Percentiles rank a stretch among this genome's conserved stretches.
Conservation (phyloP, 2,113 vertebrate genomes). For the Tachysurus fulvidraco region DNA sequence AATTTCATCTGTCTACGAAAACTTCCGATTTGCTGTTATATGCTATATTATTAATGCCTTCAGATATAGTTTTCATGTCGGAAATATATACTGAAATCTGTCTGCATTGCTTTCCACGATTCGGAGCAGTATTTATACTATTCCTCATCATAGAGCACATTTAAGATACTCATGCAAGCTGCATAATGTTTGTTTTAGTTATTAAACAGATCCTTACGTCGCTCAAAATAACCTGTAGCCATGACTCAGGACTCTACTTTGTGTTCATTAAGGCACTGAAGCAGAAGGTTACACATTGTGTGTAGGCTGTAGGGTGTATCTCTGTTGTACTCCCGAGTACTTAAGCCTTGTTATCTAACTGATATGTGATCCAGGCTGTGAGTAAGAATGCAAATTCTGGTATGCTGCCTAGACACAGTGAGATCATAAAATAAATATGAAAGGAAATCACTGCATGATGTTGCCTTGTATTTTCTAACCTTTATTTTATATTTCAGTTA, state of each 20-base stretch:
- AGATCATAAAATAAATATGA: neutral
- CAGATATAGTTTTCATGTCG: neutral
- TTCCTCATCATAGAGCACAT: neutral
- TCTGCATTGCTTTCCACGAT: neutral
- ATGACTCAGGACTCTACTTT: slow-evolving; percentile 21
- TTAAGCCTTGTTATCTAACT: neutral
- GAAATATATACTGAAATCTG: neutral
- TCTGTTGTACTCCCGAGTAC: neutral
- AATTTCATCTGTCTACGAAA: neutral
- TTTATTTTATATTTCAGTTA: neutral
- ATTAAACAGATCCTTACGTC: neutral
- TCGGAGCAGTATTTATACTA: neutral
- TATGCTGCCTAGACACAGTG: neutral
- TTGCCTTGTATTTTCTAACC: neutral
- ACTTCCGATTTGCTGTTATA: neutral
- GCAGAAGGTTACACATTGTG: slow-evolving; percentile 16
- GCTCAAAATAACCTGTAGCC: neutral
- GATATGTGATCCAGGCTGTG: neutral
- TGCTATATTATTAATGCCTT: neutral
- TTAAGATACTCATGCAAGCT: neutral
- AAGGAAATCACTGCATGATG: neutral
- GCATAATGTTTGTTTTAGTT: neutral
- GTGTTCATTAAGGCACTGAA: slow-evolving; percentile 14
- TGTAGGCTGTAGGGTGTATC: neutral
- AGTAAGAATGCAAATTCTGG: neutral